Evolutionary conservation across 2,797 vertebrate genomes (phyloP).

Genomic region (Lateolabrax maculatus): DNA sequence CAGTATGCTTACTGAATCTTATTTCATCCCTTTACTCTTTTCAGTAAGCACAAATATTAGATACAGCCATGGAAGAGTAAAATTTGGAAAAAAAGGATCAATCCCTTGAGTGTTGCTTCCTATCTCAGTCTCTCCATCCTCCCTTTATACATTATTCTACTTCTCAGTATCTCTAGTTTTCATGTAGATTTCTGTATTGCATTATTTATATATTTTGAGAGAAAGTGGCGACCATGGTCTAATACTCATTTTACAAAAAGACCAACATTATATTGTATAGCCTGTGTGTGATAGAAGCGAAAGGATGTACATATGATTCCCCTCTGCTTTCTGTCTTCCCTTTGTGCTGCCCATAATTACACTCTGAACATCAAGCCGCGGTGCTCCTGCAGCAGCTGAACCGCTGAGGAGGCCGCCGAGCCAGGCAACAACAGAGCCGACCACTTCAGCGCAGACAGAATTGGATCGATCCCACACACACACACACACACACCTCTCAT

Average conservation of each 20-base stretch:
- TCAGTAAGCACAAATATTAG: background rate
- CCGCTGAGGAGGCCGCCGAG: constrained; percentile 43
- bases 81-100: constrained; percentile 3
- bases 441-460: constrained; percentile 92
- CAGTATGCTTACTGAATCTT: background rate
- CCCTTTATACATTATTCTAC: constrained; percentile 24
- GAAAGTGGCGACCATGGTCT: constrained; percentile 40
- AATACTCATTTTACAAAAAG: constrained; percentile 41
- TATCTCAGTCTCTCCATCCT: constrained; percentile 23
- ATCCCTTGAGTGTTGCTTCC: constrained; percentile 33
- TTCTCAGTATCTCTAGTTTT: constrained; percentile 50
- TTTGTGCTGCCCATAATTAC: constrained; percentile 90
- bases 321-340: constrained; percentile 81
- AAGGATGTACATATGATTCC: constrained; percentile 66
- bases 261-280: constrained; percentile 24
- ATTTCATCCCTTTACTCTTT: background rate
- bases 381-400: constrained; percentile 61
- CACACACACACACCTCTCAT: constrained; percentile 60
- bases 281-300: constrained; percentile 12
- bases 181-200: constrained; percentile 75
- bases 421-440: constrained; percentile 74
- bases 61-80: background rate
- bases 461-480: constrained; percentile 76
- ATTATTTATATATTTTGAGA: constrained; percentile 76
- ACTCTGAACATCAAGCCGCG: constrained; percentile 84